These are phyloP conservation scores for Rhea pennata DNA, from an alignment of 2,113 vertebrate species.

Conservation along the genomic window DNA sequence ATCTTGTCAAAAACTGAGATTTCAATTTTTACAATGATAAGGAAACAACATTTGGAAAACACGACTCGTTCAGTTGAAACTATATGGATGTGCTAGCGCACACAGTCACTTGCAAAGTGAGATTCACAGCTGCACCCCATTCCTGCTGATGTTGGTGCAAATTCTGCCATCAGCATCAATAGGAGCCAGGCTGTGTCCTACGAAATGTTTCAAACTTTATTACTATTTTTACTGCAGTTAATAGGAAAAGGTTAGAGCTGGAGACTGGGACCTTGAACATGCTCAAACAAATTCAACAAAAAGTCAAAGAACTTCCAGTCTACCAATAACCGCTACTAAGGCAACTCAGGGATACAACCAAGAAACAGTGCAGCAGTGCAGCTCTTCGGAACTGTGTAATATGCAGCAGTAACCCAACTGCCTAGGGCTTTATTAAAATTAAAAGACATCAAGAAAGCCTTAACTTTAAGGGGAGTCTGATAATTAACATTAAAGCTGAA, in stretches of 20 bases:
- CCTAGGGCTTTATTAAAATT: slow-evolving; percentile 46
- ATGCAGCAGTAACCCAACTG: background rate
- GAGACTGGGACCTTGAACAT: background rate
- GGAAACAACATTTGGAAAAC: background rate
- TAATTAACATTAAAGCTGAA: slow-evolving; percentile 56
- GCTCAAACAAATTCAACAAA: background rate
- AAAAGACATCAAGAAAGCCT: slow-evolving; percentile 41
- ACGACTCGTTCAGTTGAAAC: background rate
- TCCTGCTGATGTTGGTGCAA: background rate
- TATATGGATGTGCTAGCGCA: background rate
- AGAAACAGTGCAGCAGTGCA: background rate
- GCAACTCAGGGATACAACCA: background rate
- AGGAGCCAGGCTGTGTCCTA: background rate
- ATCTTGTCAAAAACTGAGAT: background rate
- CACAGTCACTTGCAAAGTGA: background rate
- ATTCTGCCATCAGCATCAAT: background rate
- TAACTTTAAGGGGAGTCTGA: background rate
- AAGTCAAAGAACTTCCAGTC: background rate
- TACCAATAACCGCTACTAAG: background rate
- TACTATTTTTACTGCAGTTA: background rate
- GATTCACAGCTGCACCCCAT: background rate
- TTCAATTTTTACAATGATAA: background rate
- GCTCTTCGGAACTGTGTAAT: background rate
- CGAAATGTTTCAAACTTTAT: background rate
- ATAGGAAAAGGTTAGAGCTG: background rate